Base-by-base conservation (phyloP, 2,888 invertebrate species). In the Anticlea derivata region DNA sequence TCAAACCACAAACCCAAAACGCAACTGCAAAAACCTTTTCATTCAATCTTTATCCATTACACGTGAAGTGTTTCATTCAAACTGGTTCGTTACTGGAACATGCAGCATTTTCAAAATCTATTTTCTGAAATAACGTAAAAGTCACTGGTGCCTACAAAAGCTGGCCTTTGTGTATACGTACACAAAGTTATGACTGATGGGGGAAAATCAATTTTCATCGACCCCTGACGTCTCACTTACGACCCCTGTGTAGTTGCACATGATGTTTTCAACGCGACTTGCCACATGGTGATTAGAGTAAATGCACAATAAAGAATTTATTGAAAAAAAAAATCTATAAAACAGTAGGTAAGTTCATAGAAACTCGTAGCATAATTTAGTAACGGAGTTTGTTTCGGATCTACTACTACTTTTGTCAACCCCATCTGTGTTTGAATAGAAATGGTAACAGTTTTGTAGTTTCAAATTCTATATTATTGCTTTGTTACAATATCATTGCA, bases 181-280 rank as follows among this genome's bases (percentile, higher is more conserved):
- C 66, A 70, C 65, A 71, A 48, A 78, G 76, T 78, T 83, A 86
- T 88, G 83, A 88, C 75, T 83, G 82, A 86, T 84, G 81, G 80
- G 65, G 80, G 81, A 83, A 86, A 86, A 89, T 88, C 87, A 86
- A 87, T 88, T 85, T 80, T 75, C 76, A 82, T 83, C 84, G 82
- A 79, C 83, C 83, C 83, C 80, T 78, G 79, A 84, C 85, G 78
- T 80, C 81, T 88, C 87, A 85, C 85, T 87, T 76, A 74, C 78
- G 68, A 74, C 76, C 79, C 78, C 66, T 58, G 50, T 57, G 59
- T 1, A 34, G 10, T 53, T 39, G 31, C 30, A 53, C 53, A 53
- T 33, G 44, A 45, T 1, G 29, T 35, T n/a, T 5, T 26, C 4
- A n/a, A n/a, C n/a, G 7, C 20, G 30, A 5, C 17, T 5, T 35